These are phyloP conservation scores for Drosophila robusta DNA, from an alignment of 2,888 invertebrate genomes.

Conservation along the genomic window DNA sequence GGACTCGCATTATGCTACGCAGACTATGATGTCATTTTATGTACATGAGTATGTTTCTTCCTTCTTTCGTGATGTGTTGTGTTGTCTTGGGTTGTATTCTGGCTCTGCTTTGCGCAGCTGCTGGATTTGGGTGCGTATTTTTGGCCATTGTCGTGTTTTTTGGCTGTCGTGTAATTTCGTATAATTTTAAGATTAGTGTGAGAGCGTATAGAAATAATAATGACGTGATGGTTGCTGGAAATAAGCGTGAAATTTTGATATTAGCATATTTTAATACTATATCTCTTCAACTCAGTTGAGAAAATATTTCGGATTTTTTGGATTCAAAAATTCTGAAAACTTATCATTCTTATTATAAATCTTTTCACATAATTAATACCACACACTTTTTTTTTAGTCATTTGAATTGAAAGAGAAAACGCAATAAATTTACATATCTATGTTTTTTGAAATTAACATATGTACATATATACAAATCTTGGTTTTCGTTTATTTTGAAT, in stretches of 20 bases:
- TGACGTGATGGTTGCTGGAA: slow-evolving; percentile 39
- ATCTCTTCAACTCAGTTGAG: not conserved
- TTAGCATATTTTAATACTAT: slow-evolving; percentile 14
- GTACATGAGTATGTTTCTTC: slow-evolving; percentile 5
- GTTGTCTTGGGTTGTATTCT: slow-evolving; percentile 7
- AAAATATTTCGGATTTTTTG: not conserved
- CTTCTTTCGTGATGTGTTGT: slow-evolving; percentile 3
- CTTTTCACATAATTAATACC: too few species aligned
- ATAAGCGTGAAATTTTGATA: slow-evolving; percentile 10
- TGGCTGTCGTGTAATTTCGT: slow-evolving; percentile 48
- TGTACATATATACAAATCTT: too few species aligned
- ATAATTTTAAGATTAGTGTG: slow-evolving; percentile 38
- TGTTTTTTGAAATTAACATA: not conserved
- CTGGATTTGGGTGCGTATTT: slow-evolving; percentile 11
- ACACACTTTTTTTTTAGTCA: not conserved
- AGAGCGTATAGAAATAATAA: slow-evolving; percentile 41
- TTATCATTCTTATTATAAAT: too few species aligned
- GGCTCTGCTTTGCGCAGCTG: slow-evolving; percentile 36
- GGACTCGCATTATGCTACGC: slow-evolving; percentile 16
- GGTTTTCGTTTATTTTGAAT: too few species aligned
- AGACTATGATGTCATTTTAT: slow-evolving; percentile 56
- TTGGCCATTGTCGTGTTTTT: slow-evolving; percentile 32
- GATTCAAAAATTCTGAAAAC: too few species aligned
- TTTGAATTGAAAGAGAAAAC: not conserved
- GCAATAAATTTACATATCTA: not conserved